Conservation (phyloP, 2,888 invertebrate species). For the Tanaodytes sp. region DNA sequence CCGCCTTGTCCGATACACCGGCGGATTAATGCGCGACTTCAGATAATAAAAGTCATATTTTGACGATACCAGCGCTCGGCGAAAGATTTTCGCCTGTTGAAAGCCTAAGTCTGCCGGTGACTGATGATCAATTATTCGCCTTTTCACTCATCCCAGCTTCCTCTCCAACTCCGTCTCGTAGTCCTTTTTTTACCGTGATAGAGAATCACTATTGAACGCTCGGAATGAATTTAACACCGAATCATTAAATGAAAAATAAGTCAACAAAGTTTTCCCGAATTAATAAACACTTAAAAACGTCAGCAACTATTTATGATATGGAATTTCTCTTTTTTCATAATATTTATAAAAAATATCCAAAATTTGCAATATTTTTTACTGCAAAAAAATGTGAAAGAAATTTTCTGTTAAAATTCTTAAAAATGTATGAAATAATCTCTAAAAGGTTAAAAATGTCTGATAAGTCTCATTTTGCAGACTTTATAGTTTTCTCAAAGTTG, state of each 20-base stretch:
- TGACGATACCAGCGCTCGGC: conserved; percentile 27
- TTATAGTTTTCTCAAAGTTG: not conserved
- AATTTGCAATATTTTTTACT: no score
- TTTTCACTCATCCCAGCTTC: conserved; percentile 22
- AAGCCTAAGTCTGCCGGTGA: conserved; percentile 23
- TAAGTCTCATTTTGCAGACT: no score
- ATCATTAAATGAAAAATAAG: no score
- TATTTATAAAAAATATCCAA: no score
- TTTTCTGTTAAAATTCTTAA: no score
- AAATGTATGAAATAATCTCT: no score
- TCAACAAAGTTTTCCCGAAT: no score
- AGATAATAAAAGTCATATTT: conserved; percentile 54
- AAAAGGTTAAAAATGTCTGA: no score
- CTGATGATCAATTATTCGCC: conserved; percentile 45
- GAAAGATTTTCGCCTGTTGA: conserved; percentile 39
- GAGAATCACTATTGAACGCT: conserved; percentile 25
- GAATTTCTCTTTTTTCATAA: no score
- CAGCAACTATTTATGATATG: no score
- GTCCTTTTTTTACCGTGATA: conserved; percentile 23
- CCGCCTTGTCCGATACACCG: conserved; percentile 43
- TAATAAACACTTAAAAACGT: no score
- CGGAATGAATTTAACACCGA: conserved; percentile 6
- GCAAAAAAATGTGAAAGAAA: no score
- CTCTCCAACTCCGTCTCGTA: conserved; percentile 6
- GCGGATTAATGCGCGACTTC: conserved; percentile 46